phyloP scores from a whole-genome alignment of 2,113 vertebrate genomes.

The Tricholaema leucomelas region DNA sequence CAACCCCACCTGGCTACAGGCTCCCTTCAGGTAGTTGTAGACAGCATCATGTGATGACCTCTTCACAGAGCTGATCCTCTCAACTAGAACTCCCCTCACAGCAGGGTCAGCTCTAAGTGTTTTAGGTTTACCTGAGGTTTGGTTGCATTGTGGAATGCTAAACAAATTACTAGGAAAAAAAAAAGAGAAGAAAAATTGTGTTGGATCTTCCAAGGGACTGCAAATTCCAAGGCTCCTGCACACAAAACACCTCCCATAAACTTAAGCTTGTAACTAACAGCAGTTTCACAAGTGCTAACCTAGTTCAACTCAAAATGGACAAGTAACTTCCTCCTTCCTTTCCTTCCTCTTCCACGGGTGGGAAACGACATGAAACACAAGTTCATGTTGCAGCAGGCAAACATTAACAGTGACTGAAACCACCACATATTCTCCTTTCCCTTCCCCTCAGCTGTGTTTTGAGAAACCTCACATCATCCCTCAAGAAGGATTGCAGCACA shows the following conservation, averaged over 20 bases:
- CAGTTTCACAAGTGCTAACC: not conserved
- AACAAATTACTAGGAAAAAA: not conserved
- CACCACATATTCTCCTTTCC: conserved; percentile 18
- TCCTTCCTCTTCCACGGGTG: conserved; percentile 21
- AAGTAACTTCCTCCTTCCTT: conserved; percentile 3
- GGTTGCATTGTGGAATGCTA: not conserved
- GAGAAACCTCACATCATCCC: not conserved
- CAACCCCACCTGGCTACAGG: no score
- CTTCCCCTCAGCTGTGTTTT: conserved; percentile 30
- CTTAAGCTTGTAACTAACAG: not conserved
- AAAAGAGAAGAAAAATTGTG: not conserved
- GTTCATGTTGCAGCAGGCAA: conserved; percentile 11
- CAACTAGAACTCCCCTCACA: not conserved
- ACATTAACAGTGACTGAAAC: conserved; percentile 26
- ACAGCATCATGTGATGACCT: no score
- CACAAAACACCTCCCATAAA: not conserved
- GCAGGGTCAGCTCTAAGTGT: not conserved
- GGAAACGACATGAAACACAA: not conserved
- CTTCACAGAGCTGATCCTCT: not conserved
- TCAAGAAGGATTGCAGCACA: not conserved
- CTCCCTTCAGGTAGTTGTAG: no score
- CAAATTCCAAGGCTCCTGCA: not conserved
- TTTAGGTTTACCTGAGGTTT: not conserved
- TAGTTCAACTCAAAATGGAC: not conserved
- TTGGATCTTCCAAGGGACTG: not conserved